phyloP scores from a whole-genome alignment of 2,113 vertebrate species.

The Dicaeum eximium region DNA sequence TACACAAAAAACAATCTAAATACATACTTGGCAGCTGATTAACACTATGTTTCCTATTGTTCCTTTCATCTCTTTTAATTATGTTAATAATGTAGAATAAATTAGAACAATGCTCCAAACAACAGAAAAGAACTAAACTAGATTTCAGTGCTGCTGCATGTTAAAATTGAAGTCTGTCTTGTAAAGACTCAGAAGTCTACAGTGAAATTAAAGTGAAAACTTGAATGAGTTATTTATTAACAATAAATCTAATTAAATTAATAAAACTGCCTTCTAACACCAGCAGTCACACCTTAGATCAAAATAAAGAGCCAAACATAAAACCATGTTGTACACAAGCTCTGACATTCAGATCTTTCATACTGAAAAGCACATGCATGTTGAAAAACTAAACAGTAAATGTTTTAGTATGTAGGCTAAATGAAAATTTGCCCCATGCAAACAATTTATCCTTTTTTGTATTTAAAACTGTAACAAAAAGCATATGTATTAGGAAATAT shows the following conservation, averaged over 20 bases:
- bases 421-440: background rate
- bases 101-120: background rate
- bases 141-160: background rate
- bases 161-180: background rate
- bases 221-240: conserved; percentile 10
- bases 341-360: background rate
- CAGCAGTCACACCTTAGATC: conserved; percentile 34
- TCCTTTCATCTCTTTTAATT: conserved; percentile 9
- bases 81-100: background rate
- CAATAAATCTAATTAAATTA: conserved; percentile 32
- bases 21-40: background rate
- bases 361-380: background rate
- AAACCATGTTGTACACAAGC: background rate
- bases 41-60: background rate
- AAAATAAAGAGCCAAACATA: conserved; percentile 23
- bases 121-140: background rate
- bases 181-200: background rate
- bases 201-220: background rate
- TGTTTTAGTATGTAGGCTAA: background rate
- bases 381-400: conserved; percentile 6
- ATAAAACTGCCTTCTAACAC: conserved; percentile 8
- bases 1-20: background rate
- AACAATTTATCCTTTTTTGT: background rate
- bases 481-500: background rate
- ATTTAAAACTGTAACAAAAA: background rate